Base-by-base conservation (phyloP, 2,797 vertebrate species). In the Austrolebias charrua region DNA sequence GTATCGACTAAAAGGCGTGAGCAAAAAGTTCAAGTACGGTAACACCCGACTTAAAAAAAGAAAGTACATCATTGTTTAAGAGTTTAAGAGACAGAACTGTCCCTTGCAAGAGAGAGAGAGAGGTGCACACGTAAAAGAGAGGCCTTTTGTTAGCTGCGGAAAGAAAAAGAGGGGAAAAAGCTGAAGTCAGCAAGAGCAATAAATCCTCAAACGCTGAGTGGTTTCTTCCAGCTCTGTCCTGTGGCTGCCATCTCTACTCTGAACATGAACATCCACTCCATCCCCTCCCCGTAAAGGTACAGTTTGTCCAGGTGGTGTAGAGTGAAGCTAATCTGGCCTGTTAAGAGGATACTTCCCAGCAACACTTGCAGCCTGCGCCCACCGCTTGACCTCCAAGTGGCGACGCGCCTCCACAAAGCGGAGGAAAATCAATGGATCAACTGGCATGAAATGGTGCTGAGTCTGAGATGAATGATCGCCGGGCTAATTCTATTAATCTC, bases 181-280 rank as follows among this genome's bases (percentile, higher is more conserved):
- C 88, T 84, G 82, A 84, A 88, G 88, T 91, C 89, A 89, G 89
- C 86, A 86, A 24, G 40, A 63, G 86, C 70, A 73, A 90, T 90
- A 90, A 88, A 90, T 90, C 86, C 80, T 79, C 70, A 38, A 78
- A 83, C 78, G 85, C 78, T 79, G 82, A 86, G 81, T 72, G 58
- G 77, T 80, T 85, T 68, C 80, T 84, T 83, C 74, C 80, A 86
- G 64, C 67, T 74, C 68, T 78, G 77, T 85, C 75, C 80, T 62
- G 82, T 55, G 76, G 81, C 83, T 79, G 67, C 69, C 78, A 81
- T 85, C 86, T 80, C 73, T 19, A 76, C 78, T 72, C 57, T 48
- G 10, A 66, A 78, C 52, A 58, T 60, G 71, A 76, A 60, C 77
- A 65, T 59, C 70, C 62, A 18, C 75, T 20, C 63, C 53, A 60